These are phyloP conservation scores for Anolis sagrei DNA, from an alignment of 2,113 vertebrate genomes.

Conservation along the genomic window DNA sequence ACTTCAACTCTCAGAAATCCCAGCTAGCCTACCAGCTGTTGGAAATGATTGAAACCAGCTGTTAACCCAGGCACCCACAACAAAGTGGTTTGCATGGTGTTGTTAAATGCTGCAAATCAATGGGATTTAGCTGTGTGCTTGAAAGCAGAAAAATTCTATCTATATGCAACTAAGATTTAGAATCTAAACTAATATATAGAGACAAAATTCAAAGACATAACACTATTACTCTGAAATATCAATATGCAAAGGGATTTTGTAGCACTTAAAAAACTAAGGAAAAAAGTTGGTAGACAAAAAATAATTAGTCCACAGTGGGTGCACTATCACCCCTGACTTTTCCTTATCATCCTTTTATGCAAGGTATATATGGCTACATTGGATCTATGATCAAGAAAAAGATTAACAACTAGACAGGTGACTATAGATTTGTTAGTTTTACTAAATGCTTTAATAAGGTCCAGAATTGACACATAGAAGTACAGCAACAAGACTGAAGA, in stretches of 20 bases:
- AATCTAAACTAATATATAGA: background rate
- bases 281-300: no score
- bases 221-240: no score
- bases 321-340: background rate
- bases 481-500: background rate
- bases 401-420: background rate
- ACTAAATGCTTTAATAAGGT: background rate
- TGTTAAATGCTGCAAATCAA: slow-evolving; percentile 50
- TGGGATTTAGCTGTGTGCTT: slow-evolving; percentile 33
- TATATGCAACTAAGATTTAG: slow-evolving; percentile 23
- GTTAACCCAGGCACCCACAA: no score
- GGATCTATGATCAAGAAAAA: background rate
- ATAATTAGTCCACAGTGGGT: background rate
- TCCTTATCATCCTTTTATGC: background rate
- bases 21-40: no score
- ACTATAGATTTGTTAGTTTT: background rate
- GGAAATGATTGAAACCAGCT: no score
- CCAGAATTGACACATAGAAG: background rate
- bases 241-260: no score
- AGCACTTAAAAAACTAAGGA: no score
- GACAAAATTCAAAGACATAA: background rate
- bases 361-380: background rate
- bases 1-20: no score
- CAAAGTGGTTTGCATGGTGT: slow-evolving; percentile 50
- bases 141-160: background rate